These are phyloP conservation scores for Muricea muricata DNA, from an alignment of 92 coral and sea anemone species.

Conservation along the genomic window DNA sequence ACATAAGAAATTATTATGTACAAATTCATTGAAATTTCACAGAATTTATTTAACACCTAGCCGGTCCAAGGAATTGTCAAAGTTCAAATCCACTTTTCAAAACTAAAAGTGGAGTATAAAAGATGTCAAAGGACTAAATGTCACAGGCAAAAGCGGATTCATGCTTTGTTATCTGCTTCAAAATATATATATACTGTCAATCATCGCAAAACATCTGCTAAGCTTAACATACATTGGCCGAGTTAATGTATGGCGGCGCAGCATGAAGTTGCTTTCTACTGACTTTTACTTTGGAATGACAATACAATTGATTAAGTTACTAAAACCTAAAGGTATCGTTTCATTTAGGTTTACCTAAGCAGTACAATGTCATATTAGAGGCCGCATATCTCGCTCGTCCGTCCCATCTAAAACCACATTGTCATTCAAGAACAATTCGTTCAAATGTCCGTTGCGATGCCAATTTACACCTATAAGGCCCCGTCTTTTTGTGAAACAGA, in stretches of 20 bases:
- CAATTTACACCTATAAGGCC: neutral
- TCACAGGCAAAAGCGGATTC: too few relatives aligned
- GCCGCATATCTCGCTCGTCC: neutral
- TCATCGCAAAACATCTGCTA: constrained; percentile 6
- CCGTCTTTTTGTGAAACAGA: neutral
- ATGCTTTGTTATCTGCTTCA: too few relatives aligned
- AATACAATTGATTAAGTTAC: neutral
- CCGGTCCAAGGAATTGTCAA: too few relatives aligned
- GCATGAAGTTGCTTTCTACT: neutral
- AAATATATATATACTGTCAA: neutral
- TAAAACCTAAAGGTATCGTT: neutral
- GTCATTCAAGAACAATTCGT: neutral
- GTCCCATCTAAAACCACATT: too few relatives aligned
- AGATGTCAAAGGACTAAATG: too few relatives aligned
- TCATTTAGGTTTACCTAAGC: neutral
- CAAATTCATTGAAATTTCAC: too few relatives aligned
- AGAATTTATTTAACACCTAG: too few relatives aligned
- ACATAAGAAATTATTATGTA: too few relatives aligned
- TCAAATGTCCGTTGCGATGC: neutral
- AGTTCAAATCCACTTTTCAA: too few relatives aligned
- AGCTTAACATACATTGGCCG: neutral
- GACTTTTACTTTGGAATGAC: neutral
- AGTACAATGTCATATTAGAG: neutral
- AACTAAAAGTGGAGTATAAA: too few relatives aligned
- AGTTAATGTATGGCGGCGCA: neutral